These are phyloP conservation scores for Raja brachyura DNA, from an alignment of 2,113 vertebrate genomes.

Conservation along the genomic window DNA sequence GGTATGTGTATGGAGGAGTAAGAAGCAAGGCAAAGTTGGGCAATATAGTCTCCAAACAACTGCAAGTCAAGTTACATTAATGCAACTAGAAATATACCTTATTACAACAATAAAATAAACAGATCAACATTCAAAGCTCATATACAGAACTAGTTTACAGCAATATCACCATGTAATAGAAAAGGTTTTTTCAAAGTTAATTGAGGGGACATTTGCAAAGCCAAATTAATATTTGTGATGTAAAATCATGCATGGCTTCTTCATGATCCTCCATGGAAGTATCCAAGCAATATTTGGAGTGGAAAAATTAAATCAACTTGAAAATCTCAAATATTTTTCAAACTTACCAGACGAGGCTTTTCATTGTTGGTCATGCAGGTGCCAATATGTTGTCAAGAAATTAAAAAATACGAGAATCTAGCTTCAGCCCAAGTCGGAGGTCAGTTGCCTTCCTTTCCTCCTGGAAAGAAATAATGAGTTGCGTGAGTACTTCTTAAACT, in stretches of 20 bases:
- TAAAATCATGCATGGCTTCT: background rate
- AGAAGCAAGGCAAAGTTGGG: no score
- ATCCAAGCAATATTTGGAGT: background rate
- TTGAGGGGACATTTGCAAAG: background rate
- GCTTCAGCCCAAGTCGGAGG: slow-evolving; percentile 47
- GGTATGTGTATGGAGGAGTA: background rate
- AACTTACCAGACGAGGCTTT: slow-evolving; percentile 73
- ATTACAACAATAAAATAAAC: background rate
- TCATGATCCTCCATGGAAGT: background rate
- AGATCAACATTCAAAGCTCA: background rate
- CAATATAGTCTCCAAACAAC: background rate
- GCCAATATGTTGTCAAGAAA: slow-evolving; percentile 64
- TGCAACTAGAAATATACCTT: background rate
- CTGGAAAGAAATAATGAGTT: slow-evolving; percentile 53
- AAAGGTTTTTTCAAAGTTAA: background rate
- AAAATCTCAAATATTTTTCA: background rate
- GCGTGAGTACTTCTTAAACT: background rate
- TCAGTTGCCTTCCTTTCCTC: slow-evolving; percentile 53
- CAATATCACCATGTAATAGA: background rate
- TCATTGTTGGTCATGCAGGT: slow-evolving; percentile 56
- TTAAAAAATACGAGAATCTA: slow-evolving; percentile 41
- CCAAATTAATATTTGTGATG: background rate
- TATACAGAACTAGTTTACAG: background rate
- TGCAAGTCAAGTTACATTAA: background rate
- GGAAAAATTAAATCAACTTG: background rate